Evolutionary conservation across 2,113 vertebrate genomes (phyloP), one percentile per base, ranked within the genome.

Genomic region (Aleadryas rufinucha): DNA sequence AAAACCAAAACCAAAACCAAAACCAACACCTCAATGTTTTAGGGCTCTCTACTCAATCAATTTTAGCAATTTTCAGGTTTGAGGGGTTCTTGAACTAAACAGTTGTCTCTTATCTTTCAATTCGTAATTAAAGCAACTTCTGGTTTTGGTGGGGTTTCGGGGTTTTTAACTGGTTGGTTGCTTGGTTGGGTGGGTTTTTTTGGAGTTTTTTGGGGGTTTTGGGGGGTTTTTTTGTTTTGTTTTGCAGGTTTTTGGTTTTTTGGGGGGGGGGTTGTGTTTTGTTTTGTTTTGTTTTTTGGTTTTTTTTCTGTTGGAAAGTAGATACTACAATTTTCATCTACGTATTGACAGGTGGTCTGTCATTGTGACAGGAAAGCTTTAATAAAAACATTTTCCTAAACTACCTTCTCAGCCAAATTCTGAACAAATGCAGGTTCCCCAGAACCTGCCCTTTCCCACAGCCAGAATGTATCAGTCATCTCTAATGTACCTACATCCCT

Each of bases 81-180:
- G 2, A 2, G 3, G 4, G 1, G 2, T 47, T 53, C 24, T 52
- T 44, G 30, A 68, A 2, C 14, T 65, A 54, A 72, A 45, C 1
- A 37, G 6, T 53, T 82, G 50, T 49, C 9, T 72, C 10, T 68
- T 68, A 24, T 28, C 7, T 50, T 90, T 71, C 4, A 79, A 8
- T 64, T 85, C 8, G 49, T 79, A 83, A 56, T 50, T 45, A 50
- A 52, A 70, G 6, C 7, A 82, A 2, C 3, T 57, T 79, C 9
- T 56, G 5, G 6, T 4, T 47, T 74, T 31, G 18, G 11, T 54
- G 56, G 22, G 9, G 5, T 5, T 45, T 41, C 42, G 10, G 2
- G 20, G 7, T 42, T 13, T 20, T n/a, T n/a, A n/a, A n/a, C n/a
- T n/a, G n/a, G n/a, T 59, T 23, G 4, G 1, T 14, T 72, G 14